phyloP scores from a whole-genome alignment of 2,113 vertebrate species.

The Sapayoa aenigma region DNA sequence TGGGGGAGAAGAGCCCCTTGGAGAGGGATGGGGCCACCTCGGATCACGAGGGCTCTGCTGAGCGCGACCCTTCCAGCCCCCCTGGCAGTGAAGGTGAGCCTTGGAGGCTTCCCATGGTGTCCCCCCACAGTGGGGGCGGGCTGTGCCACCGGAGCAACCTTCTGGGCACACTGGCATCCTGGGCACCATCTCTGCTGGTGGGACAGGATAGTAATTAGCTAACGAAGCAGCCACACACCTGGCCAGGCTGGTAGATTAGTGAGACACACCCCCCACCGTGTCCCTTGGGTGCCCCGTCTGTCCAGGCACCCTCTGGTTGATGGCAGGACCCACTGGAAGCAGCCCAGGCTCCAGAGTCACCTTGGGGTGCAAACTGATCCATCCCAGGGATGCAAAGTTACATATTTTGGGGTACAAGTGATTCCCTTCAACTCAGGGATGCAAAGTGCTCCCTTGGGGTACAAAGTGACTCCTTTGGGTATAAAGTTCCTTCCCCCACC shows the following conservation, averaged over 20 bases:
- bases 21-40: constrained; percentile 78
- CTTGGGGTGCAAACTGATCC: not conserved
- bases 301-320: not conserved
- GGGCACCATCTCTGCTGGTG: not conserved
- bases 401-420: too few relatives aligned
- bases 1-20: constrained; percentile 68
- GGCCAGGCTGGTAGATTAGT: rapidly evolving
- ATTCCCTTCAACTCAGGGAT: too few relatives aligned
- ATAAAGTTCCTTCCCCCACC: not conserved
- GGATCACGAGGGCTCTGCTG: constrained; percentile 75
- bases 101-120: not conserved
- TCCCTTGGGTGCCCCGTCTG: not conserved
- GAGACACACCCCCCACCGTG: rapidly evolving
- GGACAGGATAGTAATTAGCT: not conserved
- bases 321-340: not conserved
- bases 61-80: constrained; percentile 74
- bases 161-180: rapidly evolving
- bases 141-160: not conserved
- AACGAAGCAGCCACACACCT: rapidly evolving
- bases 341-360: not conserved
- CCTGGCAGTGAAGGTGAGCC: constrained; percentile 79
- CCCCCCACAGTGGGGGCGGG: rapidly evolving
- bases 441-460: not conserved
- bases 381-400: not conserved
- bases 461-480: not conserved